Evolutionary conservation across 2,113 vertebrate genomes (phyloP).

Genomic region (Prietella phreatophila): DNA sequence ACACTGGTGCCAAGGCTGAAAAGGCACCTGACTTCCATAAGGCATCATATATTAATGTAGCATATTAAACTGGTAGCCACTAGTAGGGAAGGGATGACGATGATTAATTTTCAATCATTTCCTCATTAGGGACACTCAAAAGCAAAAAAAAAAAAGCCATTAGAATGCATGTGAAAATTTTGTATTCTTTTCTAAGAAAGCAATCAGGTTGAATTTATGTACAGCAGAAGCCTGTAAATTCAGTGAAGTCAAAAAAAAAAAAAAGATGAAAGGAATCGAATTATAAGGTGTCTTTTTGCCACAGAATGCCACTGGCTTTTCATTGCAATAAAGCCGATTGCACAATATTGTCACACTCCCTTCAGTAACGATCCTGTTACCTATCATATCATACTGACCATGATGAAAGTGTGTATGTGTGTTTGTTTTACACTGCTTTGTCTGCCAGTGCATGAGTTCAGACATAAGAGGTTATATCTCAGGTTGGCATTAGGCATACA

Average conservation of each 20-base stretch:
- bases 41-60: slow-evolving; percentile 11
- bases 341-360: slow-evolving; percentile 24
- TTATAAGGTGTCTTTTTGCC: background rate
- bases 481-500: slow-evolving; percentile 67
- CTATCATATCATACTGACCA: slow-evolving; percentile 1
- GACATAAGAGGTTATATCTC: slow-evolving; percentile 60
- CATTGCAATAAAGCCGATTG: slow-evolving; percentile 19
- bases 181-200: background rate
- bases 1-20: slow-evolving; percentile 40
- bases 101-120: slow-evolving; percentile 19
- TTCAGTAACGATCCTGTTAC: slow-evolving; percentile 31
- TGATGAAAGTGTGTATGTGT: slow-evolving; percentile 39
- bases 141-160: background rate
- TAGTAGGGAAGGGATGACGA: background rate
- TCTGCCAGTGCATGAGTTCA: slow-evolving; percentile 35
- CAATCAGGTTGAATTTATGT: background rate
- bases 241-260: background rate
- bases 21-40: background rate
- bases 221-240: background rate
- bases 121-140: background rate
- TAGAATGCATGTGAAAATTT: background rate
- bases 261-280: background rate
- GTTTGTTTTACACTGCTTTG: slow-evolving; percentile 39
- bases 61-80: slow-evolving; percentile 20
- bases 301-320: slow-evolving; percentile 32